Evolutionary conservation across 92 coral and sea anemone genomes (phyloP).

Genomic region (Zoanthus sociatus): DNA sequence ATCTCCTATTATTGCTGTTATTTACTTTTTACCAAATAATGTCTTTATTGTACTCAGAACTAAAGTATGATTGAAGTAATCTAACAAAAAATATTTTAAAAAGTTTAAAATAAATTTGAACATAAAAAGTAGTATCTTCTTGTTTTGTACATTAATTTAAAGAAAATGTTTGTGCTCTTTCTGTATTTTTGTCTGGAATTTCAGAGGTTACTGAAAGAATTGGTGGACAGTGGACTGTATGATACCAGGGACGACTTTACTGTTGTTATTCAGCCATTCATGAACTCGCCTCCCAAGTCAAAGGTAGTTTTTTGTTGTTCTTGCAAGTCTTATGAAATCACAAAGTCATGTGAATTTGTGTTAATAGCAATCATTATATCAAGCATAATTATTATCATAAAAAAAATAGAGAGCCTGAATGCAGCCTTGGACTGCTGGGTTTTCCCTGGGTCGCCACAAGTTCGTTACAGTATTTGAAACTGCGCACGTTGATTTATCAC

Average conservation of each 20-base stretch:
- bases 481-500: neutral
- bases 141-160: too few species aligned
- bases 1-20: too few species aligned
- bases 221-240: conserved; percentile 88
- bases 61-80: too few species aligned
- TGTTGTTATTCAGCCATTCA: conserved; percentile 89
- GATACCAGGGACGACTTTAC: conserved; percentile 74
- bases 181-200: neutral
- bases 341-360: neutral
- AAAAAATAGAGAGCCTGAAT: neutral
- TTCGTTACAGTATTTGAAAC: neutral
- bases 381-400: neutral
- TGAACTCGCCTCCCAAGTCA: conserved; percentile 65
- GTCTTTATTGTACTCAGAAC: too few species aligned
- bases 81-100: too few species aligned
- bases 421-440: neutral
- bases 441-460: neutral
- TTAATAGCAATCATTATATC: neutral
- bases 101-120: too few species aligned
- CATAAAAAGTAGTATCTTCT: too few species aligned
- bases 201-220: conserved; percentile 76
- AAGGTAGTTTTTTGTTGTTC: conserved; percentile 49
- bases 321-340: neutral
- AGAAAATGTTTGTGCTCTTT: too few species aligned
- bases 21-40: too few species aligned